Conservation (phyloP, 2,113 vertebrate species). For the Monarcha castaneiventris region DNA sequence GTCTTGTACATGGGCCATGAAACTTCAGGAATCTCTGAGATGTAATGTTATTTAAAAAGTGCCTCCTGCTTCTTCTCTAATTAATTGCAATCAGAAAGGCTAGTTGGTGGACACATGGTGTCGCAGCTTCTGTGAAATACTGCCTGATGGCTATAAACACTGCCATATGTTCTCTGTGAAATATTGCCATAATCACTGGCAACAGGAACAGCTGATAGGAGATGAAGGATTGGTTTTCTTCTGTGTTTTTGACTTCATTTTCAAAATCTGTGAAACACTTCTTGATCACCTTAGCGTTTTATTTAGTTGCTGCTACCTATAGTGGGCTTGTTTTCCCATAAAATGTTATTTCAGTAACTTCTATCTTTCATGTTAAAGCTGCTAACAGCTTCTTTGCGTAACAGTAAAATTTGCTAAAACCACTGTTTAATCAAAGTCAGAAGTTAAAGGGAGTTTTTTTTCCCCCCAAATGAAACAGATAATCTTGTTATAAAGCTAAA, state of each 20-base stretch:
- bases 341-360: not conserved
- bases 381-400: slow-evolving; percentile 11
- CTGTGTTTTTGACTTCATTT: slow-evolving; percentile 8
- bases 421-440: slow-evolving; percentile 34
- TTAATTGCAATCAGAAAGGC: slow-evolving; percentile 77
- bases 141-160: slow-evolving; percentile 76
- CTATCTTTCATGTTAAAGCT: not conserved
- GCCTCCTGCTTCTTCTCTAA: slow-evolving; percentile 72
- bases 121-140: slow-evolving; percentile 69
- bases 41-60: slow-evolving; percentile 64
- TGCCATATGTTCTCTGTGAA: slow-evolving; percentile 76
- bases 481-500: slow-evolving; percentile 33
- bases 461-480: not conserved
- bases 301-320: not conserved
- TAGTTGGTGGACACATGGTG: slow-evolving; percentile 78
- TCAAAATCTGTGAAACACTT: slow-evolving; percentile 19
- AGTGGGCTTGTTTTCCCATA: not conserved
- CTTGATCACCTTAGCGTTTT: slow-evolving; percentile 17
- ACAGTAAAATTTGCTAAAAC: not conserved
- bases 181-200: slow-evolving; percentile 67
- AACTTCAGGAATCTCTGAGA: slow-evolving; percentile 55
- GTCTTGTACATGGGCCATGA: slow-evolving; percentile 39
- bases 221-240: slow-evolving; percentile 36
- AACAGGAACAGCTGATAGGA: slow-evolving; percentile 61
- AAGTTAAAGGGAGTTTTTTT: not conserved